A percentile compares a stretch with the other conserved stretches of the same genome.
phyloP scores from a whole-genome alignment of 1,140 invertebrate genomes.

The Panagrolaimus sp. region DNA sequence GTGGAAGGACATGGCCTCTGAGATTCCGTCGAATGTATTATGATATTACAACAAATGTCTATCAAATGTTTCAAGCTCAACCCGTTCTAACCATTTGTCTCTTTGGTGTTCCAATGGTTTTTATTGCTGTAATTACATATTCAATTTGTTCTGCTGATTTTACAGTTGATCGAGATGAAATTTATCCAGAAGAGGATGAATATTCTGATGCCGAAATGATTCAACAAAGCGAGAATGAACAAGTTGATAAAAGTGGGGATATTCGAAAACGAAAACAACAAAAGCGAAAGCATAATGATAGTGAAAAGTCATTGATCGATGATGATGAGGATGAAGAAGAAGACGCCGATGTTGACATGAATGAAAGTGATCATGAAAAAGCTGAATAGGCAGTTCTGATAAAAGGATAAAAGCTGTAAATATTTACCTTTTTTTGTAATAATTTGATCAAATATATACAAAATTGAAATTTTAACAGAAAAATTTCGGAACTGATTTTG shows the following conservation, averaged over 20 bases:
- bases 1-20: constrained; percentile 41
- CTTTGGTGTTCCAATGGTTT: constrained; percentile 76
- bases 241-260: neutral
- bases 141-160: constrained; percentile 87
- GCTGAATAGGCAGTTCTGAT: neutral
- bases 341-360: neutral
- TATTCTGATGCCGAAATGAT: constrained; percentile 26
- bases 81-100: constrained; percentile 78
- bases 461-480: too few relatives aligned
- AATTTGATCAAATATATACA: too few relatives aligned
- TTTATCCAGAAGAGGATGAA: constrained; percentile 61
- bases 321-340: neutral
- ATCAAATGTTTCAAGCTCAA: constrained; percentile 56
- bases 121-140: constrained; percentile 85
- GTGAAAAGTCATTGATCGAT: neutral
- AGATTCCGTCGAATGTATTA: constrained; percentile 47
- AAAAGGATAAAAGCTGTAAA: too few relatives aligned
- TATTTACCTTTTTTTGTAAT: too few relatives aligned
- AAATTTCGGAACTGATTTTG: too few relatives aligned
- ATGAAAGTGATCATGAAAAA: constrained; percentile 7
- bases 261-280: neutral
- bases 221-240: constrained; percentile 18
- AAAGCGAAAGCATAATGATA: neutral
- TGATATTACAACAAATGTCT: constrained; percentile 50
- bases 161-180: constrained; percentile 78